phyloP scores from a whole-genome alignment of 2,888 invertebrate species.

The Volucella bombylans region DNA sequence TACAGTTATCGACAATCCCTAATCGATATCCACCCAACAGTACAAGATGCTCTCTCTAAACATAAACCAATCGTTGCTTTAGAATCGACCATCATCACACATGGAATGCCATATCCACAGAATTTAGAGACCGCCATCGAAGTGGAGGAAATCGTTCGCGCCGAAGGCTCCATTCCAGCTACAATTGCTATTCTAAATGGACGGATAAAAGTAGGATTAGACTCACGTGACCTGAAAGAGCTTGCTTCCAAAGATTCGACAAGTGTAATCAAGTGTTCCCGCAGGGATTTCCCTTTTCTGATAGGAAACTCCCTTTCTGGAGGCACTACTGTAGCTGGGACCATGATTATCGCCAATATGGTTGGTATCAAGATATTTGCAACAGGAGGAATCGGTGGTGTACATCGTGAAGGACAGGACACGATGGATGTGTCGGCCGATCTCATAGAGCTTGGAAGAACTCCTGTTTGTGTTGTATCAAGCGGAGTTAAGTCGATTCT shows the following conservation, averaged over 20 bases:
- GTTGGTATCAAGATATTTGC: conserved; percentile 95
- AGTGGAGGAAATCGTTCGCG: conserved; percentile 90
- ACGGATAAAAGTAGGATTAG: conserved; percentile 90
- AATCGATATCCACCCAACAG: conserved; percentile 85
- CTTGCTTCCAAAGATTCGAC: conserved; percentile 83
- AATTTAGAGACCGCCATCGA: conserved; percentile 93
- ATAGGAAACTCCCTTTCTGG: conserved; percentile 88
- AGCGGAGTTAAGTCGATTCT: conserved; percentile 98
- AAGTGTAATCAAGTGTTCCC: conserved; percentile 90
- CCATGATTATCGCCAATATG: conserved; percentile 91
- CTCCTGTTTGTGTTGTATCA: conserved; percentile 94
- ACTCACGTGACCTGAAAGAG: conserved; percentile 85
- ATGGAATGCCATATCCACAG: conserved; percentile 97
- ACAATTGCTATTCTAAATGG: conserved; percentile 95
- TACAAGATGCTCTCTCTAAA: conserved; percentile 86
- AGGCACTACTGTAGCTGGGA: conserved; percentile 98
- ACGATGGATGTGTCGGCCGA: conserved; percentile 97
- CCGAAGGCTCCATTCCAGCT: conserved; percentile 93
- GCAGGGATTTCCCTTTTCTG: conserved; percentile 92
- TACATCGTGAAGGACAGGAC: conserved; percentile 93
- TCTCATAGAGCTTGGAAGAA: conserved; percentile 93
- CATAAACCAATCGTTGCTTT: conserved; percentile 93
- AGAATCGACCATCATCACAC: conserved; percentile 98
- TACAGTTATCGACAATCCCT: conserved; percentile 56
- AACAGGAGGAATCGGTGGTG: conserved; percentile 95